Percentiles rank a stretch among this genome's conserved stretches.
Evolutionary conservation across 2,797 vertebrate species (phyloP).

Genomic region (Propithecus perrieri): DNA sequence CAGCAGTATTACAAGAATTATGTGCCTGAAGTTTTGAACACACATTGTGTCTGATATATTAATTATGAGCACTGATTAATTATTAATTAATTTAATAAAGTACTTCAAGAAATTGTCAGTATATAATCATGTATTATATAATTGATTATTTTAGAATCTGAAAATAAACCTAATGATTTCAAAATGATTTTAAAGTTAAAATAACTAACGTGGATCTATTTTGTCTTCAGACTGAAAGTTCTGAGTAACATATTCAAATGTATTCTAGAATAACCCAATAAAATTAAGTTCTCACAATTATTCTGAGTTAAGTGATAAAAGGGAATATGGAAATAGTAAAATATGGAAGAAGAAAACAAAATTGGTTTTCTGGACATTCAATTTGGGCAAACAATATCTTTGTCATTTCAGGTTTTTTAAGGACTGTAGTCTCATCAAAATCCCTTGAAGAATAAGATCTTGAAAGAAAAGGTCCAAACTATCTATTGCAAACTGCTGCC

Average conservation of each 20-base stretch:
- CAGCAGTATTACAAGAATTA: background rate
- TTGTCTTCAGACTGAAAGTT: background rate
- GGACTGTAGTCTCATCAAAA: background rate
- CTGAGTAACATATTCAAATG: background rate
- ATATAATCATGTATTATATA: background rate
- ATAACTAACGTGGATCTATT: background rate
- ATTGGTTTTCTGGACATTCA: background rate
- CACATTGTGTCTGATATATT: background rate
- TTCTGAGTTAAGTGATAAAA: background rate
- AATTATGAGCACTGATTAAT: background rate
- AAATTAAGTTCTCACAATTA: conserved; percentile 27
- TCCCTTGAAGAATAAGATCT: background rate
- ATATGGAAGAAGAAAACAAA: background rate
- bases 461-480: background rate
- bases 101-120: background rate
- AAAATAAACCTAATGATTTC: background rate
- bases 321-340: background rate
- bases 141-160: background rate
- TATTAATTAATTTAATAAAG: conserved; percentile 7
- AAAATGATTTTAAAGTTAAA: conserved; percentile 36
- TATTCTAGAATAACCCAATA: background rate
- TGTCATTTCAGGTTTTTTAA: background rate
- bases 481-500: background rate
- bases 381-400: background rate
- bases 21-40: background rate